Base-by-base conservation (phyloP, 2,113 vertebrate genomes). In the Silurus asotus region DNA sequence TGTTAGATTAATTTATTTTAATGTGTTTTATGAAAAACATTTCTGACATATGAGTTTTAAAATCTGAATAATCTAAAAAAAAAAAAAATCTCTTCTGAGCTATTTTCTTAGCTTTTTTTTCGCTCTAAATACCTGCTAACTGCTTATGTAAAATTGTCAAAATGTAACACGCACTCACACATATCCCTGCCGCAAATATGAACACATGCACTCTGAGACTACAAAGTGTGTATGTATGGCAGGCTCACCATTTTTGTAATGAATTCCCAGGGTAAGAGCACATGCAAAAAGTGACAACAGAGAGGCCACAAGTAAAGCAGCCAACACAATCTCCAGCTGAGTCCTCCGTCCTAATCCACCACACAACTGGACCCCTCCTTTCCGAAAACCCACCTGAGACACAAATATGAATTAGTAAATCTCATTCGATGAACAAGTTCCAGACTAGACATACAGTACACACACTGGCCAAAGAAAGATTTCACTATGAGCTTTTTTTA, bases 331-430 rank as follows among this genome's bases (percentile, higher is more conserved):
- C 93, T 99, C 98, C 94, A 97, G 90, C 90, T 95, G 96, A 2
- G 96, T 97, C 88, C 94, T 95, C 0, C 93, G 88, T 58, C 95
- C 94, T 82, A 97, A 86, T 8, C 93, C 89, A 82, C 94, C 95
- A 87, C 95, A 91, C 28, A 95, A 85, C 0, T 90, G 90, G 5
- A 92, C 84, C 0, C 95, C 94, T 2, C 95, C 94, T 88, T 98
- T 98, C 90, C 89, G 94, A 93, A 99, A 98, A 8, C 97, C 97
- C 90, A 98, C 96, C 98, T 99, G 90, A 72, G 55, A 86, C 9
- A 82, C 69, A 85, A 70, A 76, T 15, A 49, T 4, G 56, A n/a
- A 67, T 72, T 56, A 53, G 48, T 55, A 62, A 37, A 75, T 0
- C 10, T 55, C 53, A 49, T 37, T 51, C 8, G 37, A 25, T 55